Evolutionary conservation across 2,888 invertebrate species (phyloP).

Genomic region (Drosophila ustulata): DNA sequence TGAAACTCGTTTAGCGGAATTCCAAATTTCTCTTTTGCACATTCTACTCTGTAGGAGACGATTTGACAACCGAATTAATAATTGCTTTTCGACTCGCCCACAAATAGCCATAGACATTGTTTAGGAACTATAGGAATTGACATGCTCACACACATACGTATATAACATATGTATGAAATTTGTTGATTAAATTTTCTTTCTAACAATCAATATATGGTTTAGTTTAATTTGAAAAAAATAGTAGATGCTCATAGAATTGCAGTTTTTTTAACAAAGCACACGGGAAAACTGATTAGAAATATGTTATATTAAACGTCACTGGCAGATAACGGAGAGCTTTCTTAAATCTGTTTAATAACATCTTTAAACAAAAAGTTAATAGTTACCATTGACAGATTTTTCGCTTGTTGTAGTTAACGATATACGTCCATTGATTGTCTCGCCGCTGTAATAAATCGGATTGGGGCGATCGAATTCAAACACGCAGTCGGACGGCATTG

Average conservation of each 20-base stretch:
- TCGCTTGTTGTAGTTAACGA: slow-evolving; percentile 52
- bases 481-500: slow-evolving; percentile 62
- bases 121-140: neutral
- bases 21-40: neutral
- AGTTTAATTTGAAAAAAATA: neutral
- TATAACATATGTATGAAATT: too few species aligned
- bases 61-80: neutral
- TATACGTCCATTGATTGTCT: slow-evolving; percentile 69
- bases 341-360: neutral
- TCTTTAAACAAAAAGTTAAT: neutral
- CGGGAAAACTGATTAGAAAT: neutral
- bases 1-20: slow-evolving; percentile 4
- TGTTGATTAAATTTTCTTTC: too few species aligned
- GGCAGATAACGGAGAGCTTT: neutral
- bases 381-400: slow-evolving; percentile 65
- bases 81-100: too few species aligned
- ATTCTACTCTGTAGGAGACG: neutral
- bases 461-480: slow-evolving; percentile 73
- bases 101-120: too few species aligned
- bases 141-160: too few species aligned
- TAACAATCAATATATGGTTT: too few species aligned
- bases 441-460: slow-evolving; percentile 75
- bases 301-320: neutral
- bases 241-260: neutral
- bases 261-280: neutral